A percentile compares a stretch with the other conserved stretches of the same genome.
Conservation (phyloP, 2,888 invertebrate genomes). For the Leptopilina syphax region DNA sequence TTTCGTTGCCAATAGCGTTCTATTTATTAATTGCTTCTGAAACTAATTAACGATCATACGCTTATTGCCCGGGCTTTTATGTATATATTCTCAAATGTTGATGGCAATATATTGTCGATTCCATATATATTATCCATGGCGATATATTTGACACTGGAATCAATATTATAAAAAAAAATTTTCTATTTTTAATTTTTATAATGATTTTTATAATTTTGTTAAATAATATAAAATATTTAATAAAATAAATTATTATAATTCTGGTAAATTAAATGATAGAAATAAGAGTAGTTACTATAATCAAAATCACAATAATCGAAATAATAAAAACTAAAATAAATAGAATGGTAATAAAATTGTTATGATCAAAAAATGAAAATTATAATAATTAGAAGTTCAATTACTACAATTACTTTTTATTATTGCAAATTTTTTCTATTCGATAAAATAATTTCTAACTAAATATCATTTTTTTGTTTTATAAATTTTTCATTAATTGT, state of each 20-base stretch:
- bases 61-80: conserved; percentile 16
- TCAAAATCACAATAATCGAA: no score
- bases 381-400: no score
- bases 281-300: no score
- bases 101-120: conserved; percentile 9
- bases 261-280: no score
- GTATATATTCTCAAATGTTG: not conserved
- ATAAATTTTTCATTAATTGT: no score
- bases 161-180: not conserved
- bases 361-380: no score
- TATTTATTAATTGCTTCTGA: conserved; percentile 44
- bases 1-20: conserved; percentile 27
- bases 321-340: no score
- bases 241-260: not conserved
- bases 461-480: no score
- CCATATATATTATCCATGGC: not conserved
- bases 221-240: not conserved
- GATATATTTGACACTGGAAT: conserved; percentile 5
- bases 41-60: conserved; percentile 38
- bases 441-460: no score
- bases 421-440: no score
- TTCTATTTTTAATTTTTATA: not conserved
- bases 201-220: not conserved
- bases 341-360: no score
- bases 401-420: no score